A percentile compares a stretch with the other conserved stretches of the same genome.
Conservation (phyloP, 2,797 vertebrate species). For the Antennarius maculatus region DNA sequence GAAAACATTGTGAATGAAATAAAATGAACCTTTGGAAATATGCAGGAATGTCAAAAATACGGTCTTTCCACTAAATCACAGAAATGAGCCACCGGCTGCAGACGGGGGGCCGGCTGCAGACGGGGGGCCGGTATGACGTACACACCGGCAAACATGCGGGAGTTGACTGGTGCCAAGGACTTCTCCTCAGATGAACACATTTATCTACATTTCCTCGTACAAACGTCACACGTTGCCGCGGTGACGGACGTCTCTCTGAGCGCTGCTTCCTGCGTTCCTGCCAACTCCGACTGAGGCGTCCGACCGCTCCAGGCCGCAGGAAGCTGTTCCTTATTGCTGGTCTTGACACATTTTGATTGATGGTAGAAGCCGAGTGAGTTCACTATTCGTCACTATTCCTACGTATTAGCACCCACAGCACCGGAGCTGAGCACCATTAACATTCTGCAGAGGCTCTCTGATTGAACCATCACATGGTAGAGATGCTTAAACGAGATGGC, state of each 20-base stretch:
- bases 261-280: slow-evolving; percentile 36
- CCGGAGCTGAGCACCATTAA: slow-evolving; percentile 58
- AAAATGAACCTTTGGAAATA: not conserved
- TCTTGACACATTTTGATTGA: slow-evolving; percentile 68
- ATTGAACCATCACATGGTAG: slow-evolving; percentile 69
- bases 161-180: slow-evolving; percentile 13
- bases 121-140: too few relatives aligned
- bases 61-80: not conserved
- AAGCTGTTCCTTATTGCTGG: slow-evolving; percentile 53
- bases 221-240: slow-evolving; percentile 56
- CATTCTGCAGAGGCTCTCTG: slow-evolving; percentile 64
- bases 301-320: slow-evolving; percentile 46
- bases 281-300: slow-evolving; percentile 49
- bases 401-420: slow-evolving; percentile 40
- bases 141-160: not conserved
- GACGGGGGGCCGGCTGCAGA: too few relatives aligned
- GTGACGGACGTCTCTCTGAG: slow-evolving; percentile 44
- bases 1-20: not conserved
- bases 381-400: slow-evolving; percentile 48
- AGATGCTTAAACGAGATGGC: slow-evolving; percentile 64
- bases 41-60: too few relatives aligned
- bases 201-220: slow-evolving; percentile 22
- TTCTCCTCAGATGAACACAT: slow-evolving; percentile 17
- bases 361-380: slow-evolving; percentile 32
- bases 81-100: too few relatives aligned